These are phyloP conservation scores for Clavelina lepadiformis DNA, from an alignment of 23 tunicate species.

Conservation along the genomic window DNA sequence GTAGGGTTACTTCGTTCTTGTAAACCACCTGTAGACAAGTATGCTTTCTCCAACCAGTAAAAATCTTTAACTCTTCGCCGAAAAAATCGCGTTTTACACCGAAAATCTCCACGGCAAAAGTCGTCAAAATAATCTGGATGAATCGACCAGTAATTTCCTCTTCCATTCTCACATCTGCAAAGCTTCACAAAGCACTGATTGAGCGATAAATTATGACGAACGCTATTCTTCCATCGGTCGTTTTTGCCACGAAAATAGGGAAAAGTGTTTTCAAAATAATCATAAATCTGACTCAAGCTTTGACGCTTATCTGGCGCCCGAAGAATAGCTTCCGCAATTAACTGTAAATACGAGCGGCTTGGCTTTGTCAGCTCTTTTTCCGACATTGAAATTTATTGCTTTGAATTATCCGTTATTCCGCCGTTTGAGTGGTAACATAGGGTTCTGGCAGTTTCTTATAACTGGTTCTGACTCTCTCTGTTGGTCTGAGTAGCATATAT, in stretches of 20 bases:
- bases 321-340: constrained; percentile 26
- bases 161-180: constrained; percentile 22
- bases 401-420: too few species aligned
- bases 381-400: too few species aligned
- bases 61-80: too few species aligned
- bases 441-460: too few species aligned
- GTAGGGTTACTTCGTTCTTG: too few species aligned
- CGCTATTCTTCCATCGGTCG: constrained; percentile 19
- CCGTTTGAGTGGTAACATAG: too few species aligned
- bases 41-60: too few species aligned
- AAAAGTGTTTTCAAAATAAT: constrained; percentile 1
- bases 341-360: not conserved
- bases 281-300: constrained; percentile 10
- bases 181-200: constrained; percentile 18
- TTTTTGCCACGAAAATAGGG: not conserved
- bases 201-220: constrained; percentile 16
- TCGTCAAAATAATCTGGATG: not conserved
- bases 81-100: too few species aligned
- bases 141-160: constrained; percentile 21
- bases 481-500: too few species aligned
- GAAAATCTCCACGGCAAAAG: constrained; percentile 8
- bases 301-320: not conserved
- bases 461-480: too few species aligned
- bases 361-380: not conserved
- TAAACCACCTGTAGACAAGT: too few species aligned